phyloP scores from a whole-genome alignment of 1,140 invertebrate genomes.

The Eufriesea mexicana region DNA sequence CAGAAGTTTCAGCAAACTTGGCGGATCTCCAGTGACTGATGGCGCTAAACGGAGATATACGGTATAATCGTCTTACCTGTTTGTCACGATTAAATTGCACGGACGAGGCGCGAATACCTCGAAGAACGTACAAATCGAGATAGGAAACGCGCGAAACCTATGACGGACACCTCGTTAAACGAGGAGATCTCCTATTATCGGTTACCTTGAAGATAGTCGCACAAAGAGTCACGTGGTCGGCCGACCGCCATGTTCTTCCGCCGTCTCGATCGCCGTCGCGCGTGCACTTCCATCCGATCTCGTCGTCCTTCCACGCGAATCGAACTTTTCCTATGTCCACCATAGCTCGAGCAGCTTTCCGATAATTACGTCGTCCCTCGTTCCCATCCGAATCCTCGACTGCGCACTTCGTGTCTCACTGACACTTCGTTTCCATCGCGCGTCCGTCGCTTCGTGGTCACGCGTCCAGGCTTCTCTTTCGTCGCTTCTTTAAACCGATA shows the following conservation, averaged over 20 bases:
- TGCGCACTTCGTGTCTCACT: background rate
- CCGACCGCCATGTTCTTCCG: constrained; percentile 35
- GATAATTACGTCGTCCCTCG: background rate
- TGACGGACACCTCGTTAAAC: background rate
- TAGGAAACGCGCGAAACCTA: too few species aligned
- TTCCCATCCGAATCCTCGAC: background rate
- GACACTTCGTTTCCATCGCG: background rate
- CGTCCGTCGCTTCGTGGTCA: background rate
- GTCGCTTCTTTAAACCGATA: background rate
- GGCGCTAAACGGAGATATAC: constrained; percentile 18
- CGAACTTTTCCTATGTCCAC: too few species aligned
- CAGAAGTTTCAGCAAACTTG: constrained; percentile 53
- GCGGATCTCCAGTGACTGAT: constrained; percentile 48
- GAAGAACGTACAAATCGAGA: too few species aligned
- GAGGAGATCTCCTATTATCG: too few species aligned
- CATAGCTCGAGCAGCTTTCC: background rate
- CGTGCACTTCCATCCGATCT: too few species aligned
- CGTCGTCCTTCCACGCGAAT: too few species aligned
- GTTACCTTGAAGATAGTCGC: constrained; percentile 8
- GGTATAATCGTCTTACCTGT: constrained; percentile 26
- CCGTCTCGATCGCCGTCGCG: background rate
- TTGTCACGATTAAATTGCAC: background rate
- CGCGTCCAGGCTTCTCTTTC: background rate
- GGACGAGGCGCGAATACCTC: background rate
- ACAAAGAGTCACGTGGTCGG: constrained; percentile 28